phyloP scores from a whole-genome alignment of 2,113 vertebrate species.

The Excalfactoria chinensis region DNA sequence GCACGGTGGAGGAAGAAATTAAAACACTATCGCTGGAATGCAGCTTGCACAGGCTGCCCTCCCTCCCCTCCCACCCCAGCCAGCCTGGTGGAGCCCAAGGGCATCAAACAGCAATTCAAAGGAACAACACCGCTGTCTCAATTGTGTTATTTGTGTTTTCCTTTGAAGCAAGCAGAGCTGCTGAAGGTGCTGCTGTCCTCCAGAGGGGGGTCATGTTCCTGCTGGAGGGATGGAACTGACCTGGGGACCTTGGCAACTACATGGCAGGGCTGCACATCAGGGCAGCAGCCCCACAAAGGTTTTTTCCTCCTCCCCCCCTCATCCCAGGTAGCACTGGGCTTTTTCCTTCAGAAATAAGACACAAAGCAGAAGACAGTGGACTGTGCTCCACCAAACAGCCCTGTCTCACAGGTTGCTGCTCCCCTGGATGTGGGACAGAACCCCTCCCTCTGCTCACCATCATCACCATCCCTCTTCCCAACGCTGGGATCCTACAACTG shows the following conservation, averaged over 20 bases:
- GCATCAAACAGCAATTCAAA: not conserved
- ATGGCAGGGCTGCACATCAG: fast-evolving
- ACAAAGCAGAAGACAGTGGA: not conserved
- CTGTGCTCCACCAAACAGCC: not conserved
- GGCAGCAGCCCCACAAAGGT: not conserved
- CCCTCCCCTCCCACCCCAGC: not conserved
- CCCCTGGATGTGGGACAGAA: not conserved
- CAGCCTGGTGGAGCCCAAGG: constrained; percentile 15
- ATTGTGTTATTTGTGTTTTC: not conserved
- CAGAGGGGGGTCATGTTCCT: not conserved
- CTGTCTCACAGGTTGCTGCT: not conserved
- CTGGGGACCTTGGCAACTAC: not conserved
- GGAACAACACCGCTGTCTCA: not conserved
- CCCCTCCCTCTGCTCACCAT: not conserved
- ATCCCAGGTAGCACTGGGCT: not conserved
- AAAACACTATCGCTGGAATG: constrained; percentile 44
- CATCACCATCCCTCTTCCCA: not conserved
- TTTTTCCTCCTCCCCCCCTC: not conserved
- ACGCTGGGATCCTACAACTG: not conserved
- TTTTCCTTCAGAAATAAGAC: not conserved
- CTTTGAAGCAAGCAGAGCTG: not conserved
- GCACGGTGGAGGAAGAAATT: constrained; percentile 43
- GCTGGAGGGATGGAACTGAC: not conserved
- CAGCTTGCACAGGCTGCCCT: constrained; percentile 21
- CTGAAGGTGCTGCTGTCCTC: not conserved